phyloP scores from a whole-genome alignment of 2,797 vertebrate genomes.

The Buceros bicornis region DNA sequence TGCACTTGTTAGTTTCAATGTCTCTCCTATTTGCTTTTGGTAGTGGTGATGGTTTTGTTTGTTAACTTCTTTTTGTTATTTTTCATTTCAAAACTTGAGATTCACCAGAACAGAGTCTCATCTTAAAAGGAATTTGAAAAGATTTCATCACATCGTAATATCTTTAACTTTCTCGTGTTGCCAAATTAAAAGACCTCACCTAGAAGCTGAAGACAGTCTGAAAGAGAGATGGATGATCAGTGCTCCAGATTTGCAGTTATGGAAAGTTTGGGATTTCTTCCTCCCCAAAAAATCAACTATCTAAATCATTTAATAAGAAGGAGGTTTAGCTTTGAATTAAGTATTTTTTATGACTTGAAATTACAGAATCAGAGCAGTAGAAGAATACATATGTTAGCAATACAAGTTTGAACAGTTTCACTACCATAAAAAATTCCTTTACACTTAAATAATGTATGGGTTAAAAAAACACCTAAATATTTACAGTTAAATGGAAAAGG shows the following conservation, averaged over 20 bases:
- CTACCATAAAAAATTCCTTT: not conserved
- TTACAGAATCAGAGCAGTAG: not conserved
- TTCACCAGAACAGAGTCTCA: not conserved
- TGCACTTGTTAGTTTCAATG: not conserved
- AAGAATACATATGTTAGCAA: not conserved
- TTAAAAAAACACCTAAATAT: not conserved
- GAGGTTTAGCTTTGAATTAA: not conserved
- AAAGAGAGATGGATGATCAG: not conserved
- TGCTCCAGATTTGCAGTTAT: not conserved
- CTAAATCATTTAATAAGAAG: not conserved
- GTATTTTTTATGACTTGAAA: not conserved
- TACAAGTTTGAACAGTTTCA: not conserved
- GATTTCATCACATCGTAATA: not conserved
- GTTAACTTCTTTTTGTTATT: not conserved
- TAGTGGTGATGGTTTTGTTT: not conserved
- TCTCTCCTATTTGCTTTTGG: not conserved
- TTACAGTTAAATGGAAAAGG: not conserved
- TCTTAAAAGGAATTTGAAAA: not conserved
- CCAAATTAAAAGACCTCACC: not conserved
- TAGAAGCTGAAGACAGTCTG: not conserved
- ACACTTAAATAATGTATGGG: not conserved
- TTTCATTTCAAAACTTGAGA: not conserved
- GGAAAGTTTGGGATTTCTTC: not conserved
- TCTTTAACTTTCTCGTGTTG: not conserved
- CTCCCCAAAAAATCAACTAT: not conserved